Evolutionary conservation across 2,888 invertebrate genomes (phyloP), one percentile per base, ranked within the genome.

Genomic region (Carterocephalus palaemon): DNA sequence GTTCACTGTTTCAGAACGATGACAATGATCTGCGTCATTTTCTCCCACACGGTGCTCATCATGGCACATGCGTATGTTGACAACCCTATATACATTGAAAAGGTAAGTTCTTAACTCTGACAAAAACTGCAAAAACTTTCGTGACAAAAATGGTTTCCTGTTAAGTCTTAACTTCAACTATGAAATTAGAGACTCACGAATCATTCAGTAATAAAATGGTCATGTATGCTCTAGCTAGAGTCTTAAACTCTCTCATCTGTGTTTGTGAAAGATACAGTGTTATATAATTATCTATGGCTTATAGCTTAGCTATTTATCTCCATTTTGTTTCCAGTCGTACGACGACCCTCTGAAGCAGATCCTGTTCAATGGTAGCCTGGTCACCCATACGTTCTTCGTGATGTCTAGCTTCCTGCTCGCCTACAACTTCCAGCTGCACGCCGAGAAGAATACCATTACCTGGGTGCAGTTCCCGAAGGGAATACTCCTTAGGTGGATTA

Each of bases 371-470:
- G 82, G 82, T 2, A 73, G 57, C 41, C 52, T 83, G 45, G 75
- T 82, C 46, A 75, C 68, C 5, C 71, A 72, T 42, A 78, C 78
- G 0, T 82, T 80, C 64, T 79, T 82, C 62, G 63, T 82, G 10
- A 81, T 82, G 76, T 82, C 84, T 5, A 71, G 73, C 40, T 84
- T 84, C 51, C 67, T 86, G 2, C 60, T 85, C 20, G 75, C 80
- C 0, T 86, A 74, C 56, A 85, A 85, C 55, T 65, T 80, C 39
- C 67, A 75, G 54, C 46, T 81, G 0, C 50, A 72, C 32, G 48
- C 66, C 0, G 83, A 85, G 59, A 73, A 60, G 12, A n/a, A n/a
- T n/a, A n/a, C n/a, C n/a, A n/a, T 74, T 8, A 60, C 52, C 4
- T 76, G 75, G 75, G 8, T 47, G 33, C 62, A 74, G 4, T 67